A percentile compares a stretch with the other conserved stretches of the same genome.
Conservation (phyloP, 2,113 vertebrate genomes). For the Xenopus borealis region DNA sequence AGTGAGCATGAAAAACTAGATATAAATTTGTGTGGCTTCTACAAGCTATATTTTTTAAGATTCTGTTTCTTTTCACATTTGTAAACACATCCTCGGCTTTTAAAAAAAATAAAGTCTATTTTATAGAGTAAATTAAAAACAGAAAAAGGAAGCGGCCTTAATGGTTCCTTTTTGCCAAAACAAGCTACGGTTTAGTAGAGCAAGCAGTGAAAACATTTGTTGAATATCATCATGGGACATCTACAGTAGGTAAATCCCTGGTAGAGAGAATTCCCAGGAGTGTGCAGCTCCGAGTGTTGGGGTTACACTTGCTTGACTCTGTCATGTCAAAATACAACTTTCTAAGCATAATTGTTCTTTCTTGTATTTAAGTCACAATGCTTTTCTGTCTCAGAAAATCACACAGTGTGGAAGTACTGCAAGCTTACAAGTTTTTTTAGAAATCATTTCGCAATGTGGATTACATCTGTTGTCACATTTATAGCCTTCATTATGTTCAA, state of each 20-base stretch:
- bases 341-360: slow-evolving; percentile 46
- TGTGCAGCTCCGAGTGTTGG: slow-evolving; percentile 13
- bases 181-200: slow-evolving; percentile 46
- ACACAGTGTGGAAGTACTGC: slow-evolving; percentile 35
- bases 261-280: slow-evolving; percentile 36
- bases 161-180: slow-evolving; percentile 45
- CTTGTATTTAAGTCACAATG: slow-evolving; percentile 28
- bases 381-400: slow-evolving; percentile 26
- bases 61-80: not conserved
- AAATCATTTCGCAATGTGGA: too few species aligned
- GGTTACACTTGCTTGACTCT: slow-evolving; percentile 45
- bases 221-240: slow-evolving; percentile 43
- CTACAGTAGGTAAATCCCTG: slow-evolving; percentile 35
- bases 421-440: slow-evolving; percentile 9
- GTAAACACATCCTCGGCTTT: slow-evolving; percentile 46
- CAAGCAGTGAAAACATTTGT: slow-evolving; percentile 45
- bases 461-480: too few species aligned
- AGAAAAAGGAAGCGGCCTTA: slow-evolving; percentile 37
- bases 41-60: too few species aligned
- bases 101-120: slow-evolving; percentile 42
- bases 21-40: too few species aligned
- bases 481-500: too few species aligned
- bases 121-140: slow-evolving; percentile 35
- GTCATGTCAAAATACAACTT: slow-evolving; percentile 45
- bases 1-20: too few species aligned